Base-by-base conservation (phyloP, 2,888 invertebrate species). In the Dinocampus coccinellae region DNA sequence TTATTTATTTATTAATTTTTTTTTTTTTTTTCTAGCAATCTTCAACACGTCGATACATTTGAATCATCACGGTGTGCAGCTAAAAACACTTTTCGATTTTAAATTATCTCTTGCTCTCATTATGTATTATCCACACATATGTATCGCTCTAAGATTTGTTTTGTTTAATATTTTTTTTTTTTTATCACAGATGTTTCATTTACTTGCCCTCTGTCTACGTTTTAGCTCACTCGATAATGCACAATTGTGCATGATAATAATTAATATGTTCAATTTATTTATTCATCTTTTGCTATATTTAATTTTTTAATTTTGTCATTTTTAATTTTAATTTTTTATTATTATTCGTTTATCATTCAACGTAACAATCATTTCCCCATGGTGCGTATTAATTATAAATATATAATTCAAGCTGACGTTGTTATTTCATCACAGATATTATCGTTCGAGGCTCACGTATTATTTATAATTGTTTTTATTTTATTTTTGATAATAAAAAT, bases 121-220 rank as follows among this genome's bases (percentile, higher is more conserved):
- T 42, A 7, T 9, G 16, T 6, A 47, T 47, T 7, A 16, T 20
- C 16, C 65, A 57, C 69, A 76, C 70, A 63, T 76, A 76, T 75
- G 75, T 70, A 76, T 82, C 74, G 71, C 70, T 75, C 78, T 79
- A 82, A 83, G 73, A 73, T 78, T 76, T 79, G 22, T 73, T 73
- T 74, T 68, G 70, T 69, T 66, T 70, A 69, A 73, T 75, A 73
- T 55, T 29, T 29, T 29, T 47, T 55, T 29, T 29, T 29, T 47
- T 78, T 78, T 89, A 88, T 89, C 89, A 88, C 89, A 89, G 88
- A 88, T 89, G 88, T 89, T 88, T 87, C 83, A 85, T 86, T 87
- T 85, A 84, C 84, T 82, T 68, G 62, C 66, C 60, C 68, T 69
- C 57, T 58, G 55, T 26, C 62, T 42, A 42, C 70, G 16, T 34